Conservation (phyloP, 1,140 invertebrate species). For the Macrotrachela quadricornifera region DNA sequence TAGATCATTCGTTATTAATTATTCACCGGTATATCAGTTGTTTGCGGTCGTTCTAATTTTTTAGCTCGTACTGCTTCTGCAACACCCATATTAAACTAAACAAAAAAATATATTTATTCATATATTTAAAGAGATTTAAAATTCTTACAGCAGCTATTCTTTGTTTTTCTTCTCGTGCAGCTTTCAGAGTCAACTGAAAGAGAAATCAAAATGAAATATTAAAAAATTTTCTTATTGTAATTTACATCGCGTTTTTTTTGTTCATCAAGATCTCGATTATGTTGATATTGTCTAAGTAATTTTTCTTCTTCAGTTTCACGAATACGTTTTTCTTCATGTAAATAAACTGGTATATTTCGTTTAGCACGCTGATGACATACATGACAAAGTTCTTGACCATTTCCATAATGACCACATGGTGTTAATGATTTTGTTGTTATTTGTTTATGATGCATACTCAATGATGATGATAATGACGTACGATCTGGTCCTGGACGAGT, state of each 20-base stretch:
- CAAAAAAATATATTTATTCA: too few species aligned
- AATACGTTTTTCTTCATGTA: slow-evolving; percentile 20
- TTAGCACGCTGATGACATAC: slow-evolving; percentile 27
- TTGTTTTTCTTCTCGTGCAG: slow-evolving; percentile 20
- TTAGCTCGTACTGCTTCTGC: slow-evolving; percentile 16
- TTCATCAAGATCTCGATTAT: slow-evolving; percentile 25
- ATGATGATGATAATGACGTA: too few species aligned
- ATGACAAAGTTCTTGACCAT: slow-evolving; percentile 29
- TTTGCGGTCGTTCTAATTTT: too few species aligned
- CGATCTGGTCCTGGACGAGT: too few species aligned
- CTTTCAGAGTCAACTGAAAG: slow-evolving; percentile 19
- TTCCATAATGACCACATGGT: slow-evolving; percentile 19
- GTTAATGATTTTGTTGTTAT: slow-evolving; percentile 10
- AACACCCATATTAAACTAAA: slow-evolving; percentile 24
- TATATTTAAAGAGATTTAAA: too few species aligned
- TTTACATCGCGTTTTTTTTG: slow-evolving; percentile 1
- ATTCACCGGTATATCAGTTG: too few species aligned
- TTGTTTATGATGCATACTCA: too few species aligned
- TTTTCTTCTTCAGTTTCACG: slow-evolving; percentile 24
- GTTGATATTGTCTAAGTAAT: slow-evolving; percentile 26
- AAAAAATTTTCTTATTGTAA: too few species aligned
- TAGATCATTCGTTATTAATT: too few species aligned
- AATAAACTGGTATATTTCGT: slow-evolving; percentile 24
- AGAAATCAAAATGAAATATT: not conserved
- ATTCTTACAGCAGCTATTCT: slow-evolving; percentile 18